Percentiles rank a stretch among this genome's conserved stretches.
These are phyloP conservation scores for Corbicula japonica DNA, from an alignment of 2,888 invertebrate species.

Conservation along the genomic window DNA sequence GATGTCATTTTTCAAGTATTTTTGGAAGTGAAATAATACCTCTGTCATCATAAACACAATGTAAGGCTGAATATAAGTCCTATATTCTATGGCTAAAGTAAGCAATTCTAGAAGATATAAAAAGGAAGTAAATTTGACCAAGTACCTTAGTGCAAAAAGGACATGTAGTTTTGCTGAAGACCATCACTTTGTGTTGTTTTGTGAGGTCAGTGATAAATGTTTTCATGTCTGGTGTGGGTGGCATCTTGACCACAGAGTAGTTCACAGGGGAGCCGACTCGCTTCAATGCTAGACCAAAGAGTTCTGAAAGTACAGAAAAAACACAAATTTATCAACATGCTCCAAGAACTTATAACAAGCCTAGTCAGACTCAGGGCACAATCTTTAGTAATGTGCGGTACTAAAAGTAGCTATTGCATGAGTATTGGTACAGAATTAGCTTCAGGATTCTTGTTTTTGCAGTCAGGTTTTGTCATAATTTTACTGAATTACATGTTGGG, in stretches of 20 bases:
- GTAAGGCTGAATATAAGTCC: background rate
- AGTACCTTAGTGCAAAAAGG: conserved; percentile 88
- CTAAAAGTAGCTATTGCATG: background rate
- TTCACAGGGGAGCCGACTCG: conserved; percentile 59
- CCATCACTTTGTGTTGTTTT: conserved; percentile 86
- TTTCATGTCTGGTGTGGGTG: conserved; percentile 76
- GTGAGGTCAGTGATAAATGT: conserved; percentile 82
- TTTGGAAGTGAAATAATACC: background rate
- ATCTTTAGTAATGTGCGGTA: background rate
- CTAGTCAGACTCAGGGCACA: background rate
- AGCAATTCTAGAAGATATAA: background rate
- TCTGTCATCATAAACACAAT: background rate
- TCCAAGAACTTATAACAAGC: background rate
- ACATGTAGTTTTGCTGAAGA: conserved; percentile 88
- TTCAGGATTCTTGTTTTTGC: background rate
- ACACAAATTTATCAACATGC: background rate
- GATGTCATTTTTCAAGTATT: background rate
- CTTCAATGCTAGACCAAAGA: conserved; percentile 60
- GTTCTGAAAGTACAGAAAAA: conserved; percentile 13
- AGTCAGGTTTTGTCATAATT: background rate
- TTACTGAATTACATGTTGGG: too few species aligned
- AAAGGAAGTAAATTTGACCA: background rate
- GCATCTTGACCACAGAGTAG: conserved; percentile 73
- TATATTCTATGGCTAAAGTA: background rate
- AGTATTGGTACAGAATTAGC: background rate